Evolutionary conservation across 2,888 invertebrate genomes (phyloP).

Genomic region (Ethmia dodecea): DNA sequence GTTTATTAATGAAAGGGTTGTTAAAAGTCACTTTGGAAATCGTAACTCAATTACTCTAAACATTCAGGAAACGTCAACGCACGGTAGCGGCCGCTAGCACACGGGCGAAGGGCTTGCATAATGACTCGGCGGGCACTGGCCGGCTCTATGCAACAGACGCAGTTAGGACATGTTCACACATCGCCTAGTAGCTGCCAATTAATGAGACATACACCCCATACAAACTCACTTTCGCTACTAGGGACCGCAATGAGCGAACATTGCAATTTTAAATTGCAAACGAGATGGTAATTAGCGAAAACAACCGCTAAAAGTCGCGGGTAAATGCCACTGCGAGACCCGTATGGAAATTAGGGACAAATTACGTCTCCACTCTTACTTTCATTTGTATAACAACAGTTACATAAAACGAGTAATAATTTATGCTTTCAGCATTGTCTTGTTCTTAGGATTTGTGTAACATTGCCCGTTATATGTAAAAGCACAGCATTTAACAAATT

Average conservation of each 20-base stretch:
- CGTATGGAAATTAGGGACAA: conserved; percentile 73
- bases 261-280: conserved; percentile 70
- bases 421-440: conserved; percentile 57
- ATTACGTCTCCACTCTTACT: conserved; percentile 68
- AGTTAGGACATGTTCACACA: conserved; percentile 46
- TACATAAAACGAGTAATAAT: conserved; percentile 56
- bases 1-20: conserved; percentile 32
- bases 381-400: conserved; percentile 59
- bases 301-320: conserved; percentile 58
- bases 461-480: conserved; percentile 27
- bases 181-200: conserved; percentile 57
- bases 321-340: conserved; percentile 58
- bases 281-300: conserved; percentile 75
- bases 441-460: conserved; percentile 38
- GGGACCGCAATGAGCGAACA: conserved; percentile 35
- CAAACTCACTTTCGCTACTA: conserved; percentile 55
- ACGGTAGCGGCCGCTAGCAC: conserved; percentile 27
- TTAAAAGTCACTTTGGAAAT: conserved; percentile 41
- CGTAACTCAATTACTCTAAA: conserved; percentile 49
- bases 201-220: conserved; percentile 48
- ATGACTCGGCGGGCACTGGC: conserved; percentile 26
- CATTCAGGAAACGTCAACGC: conserved; percentile 53
- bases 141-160: conserved; percentile 31
- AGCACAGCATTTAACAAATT: conserved; percentile 1
- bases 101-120: conserved; percentile 41